Evolutionary conservation across 1,140 invertebrate genomes (phyloP).

Genomic region (Plectrocnemia conspersa): DNA sequence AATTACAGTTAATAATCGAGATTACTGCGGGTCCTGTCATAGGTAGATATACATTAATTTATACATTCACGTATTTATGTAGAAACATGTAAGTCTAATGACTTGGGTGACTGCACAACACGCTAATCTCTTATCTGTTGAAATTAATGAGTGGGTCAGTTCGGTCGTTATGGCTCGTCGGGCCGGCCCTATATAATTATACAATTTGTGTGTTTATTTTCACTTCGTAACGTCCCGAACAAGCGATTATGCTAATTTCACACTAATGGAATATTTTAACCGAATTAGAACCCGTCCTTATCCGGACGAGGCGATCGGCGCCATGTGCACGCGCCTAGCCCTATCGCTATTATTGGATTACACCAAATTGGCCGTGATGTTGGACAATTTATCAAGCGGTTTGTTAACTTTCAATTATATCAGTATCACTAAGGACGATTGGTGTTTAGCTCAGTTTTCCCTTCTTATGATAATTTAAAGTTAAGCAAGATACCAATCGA

Average conservation of each 20-base stretch:
- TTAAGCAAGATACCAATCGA: no score
- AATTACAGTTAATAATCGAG: no score
- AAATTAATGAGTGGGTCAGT: neutral
- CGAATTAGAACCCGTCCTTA: neutral
- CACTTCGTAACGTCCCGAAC: neutral
- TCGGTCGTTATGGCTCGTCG: neutral
- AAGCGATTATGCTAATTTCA: slow-evolving; percentile 15
- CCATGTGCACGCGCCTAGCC: neutral
- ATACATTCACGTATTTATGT: no score
- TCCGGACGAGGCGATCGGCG: neutral
- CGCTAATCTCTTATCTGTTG: slow-evolving; percentile 5
- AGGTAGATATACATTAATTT: no score
- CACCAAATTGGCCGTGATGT: slow-evolving; percentile 9
- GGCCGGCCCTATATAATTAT: neutral
- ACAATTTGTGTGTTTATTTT: slow-evolving; percentile 21
- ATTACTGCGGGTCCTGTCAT: no score
- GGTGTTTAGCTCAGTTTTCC: no score
- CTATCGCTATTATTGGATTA: slow-evolving; percentile 17
- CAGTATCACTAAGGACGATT: no score
- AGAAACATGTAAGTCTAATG: no score
- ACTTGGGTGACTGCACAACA: no score
- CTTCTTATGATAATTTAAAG: no score
- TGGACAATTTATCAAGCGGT: no score
- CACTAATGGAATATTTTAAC: neutral
- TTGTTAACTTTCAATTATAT: no score